phyloP scores from a whole-genome alignment of 2,797 vertebrate species.

The Sebastolobus altivelis region DNA sequence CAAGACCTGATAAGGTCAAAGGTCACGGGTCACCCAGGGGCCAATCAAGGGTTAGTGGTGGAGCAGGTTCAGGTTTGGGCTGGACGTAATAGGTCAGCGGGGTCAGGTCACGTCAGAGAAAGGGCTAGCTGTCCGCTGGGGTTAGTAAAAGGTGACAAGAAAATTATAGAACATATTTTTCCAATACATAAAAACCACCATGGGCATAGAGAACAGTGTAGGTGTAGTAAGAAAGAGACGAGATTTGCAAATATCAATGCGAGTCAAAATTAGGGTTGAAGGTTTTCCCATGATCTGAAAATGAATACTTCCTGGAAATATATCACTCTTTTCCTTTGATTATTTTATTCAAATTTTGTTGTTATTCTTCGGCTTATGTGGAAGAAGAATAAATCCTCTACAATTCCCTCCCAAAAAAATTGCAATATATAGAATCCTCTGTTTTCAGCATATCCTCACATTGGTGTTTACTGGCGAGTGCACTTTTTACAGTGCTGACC shows the following conservation, averaged over 20 bases:
- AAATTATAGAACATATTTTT: constrained; percentile 2
- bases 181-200: not conserved
- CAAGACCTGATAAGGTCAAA: constrained; percentile 56
- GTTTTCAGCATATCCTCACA: not conserved
- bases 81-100: constrained; percentile 45
- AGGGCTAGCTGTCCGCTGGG: constrained; percentile 24
- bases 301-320: not conserved
- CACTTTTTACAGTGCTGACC: not conserved
- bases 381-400: not conserved
- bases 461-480: not conserved
- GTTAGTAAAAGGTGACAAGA: constrained; percentile 40
- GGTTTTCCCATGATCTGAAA: not conserved
- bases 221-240: not conserved
- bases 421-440: not conserved
- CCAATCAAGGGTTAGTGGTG: constrained; percentile 57
- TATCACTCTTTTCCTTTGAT: not conserved
- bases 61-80: constrained; percentile 69
- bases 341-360: not conserved
- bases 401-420: no score
- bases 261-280: not conserved
- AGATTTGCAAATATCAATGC: not conserved
- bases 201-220: not conserved
- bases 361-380: not conserved
- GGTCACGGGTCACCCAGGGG: constrained; percentile 65
- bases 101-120: constrained; percentile 54